Percentiles rank a stretch among this genome's conserved stretches.
Evolutionary conservation across 2,113 vertebrate genomes (phyloP).

Genomic region (Verasper variegatus): DNA sequence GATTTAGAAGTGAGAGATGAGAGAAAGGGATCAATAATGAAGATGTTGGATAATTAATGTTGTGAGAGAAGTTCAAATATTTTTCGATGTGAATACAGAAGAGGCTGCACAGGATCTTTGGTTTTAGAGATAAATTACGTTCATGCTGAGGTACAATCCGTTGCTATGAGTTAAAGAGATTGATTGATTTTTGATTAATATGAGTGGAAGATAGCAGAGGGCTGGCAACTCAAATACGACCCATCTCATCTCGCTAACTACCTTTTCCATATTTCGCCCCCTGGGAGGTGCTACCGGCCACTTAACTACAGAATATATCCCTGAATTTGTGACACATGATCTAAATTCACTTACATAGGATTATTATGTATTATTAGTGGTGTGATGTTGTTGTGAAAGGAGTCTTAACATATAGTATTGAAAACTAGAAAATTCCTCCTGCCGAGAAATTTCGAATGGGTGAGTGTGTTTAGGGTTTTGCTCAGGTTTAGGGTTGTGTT

Average conservation of each 20-base stretch:
- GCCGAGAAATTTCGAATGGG: too few relatives aligned
- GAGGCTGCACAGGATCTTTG: background rate
- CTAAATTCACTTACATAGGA: too few relatives aligned
- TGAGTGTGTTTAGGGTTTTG: too few relatives aligned
- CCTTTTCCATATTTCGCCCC: background rate
- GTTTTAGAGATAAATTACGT: background rate
- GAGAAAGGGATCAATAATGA: slow-evolving; percentile 1
- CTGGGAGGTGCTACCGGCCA: background rate
- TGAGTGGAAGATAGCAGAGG: background rate
- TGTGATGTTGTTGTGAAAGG: too few relatives aligned
- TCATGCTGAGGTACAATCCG: background rate
- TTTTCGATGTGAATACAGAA: background rate
- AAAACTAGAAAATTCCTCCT: too few relatives aligned
- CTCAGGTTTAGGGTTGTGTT: too few relatives aligned
- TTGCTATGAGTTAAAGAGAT: background rate
- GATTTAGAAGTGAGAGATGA: background rate
- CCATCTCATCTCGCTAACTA: background rate
- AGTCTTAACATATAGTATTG: too few relatives aligned
- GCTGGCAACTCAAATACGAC: background rate
- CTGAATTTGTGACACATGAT: slow-evolving; percentile 12
- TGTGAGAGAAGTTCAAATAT: background rate
- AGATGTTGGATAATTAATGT: background rate
- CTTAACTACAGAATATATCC: background rate
- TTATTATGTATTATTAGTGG: too few relatives aligned
- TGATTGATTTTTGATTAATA: background rate